Evolutionary conservation across 1,140 invertebrate species (phyloP).

Genomic region (Metaphire vulgaris): DNA sequence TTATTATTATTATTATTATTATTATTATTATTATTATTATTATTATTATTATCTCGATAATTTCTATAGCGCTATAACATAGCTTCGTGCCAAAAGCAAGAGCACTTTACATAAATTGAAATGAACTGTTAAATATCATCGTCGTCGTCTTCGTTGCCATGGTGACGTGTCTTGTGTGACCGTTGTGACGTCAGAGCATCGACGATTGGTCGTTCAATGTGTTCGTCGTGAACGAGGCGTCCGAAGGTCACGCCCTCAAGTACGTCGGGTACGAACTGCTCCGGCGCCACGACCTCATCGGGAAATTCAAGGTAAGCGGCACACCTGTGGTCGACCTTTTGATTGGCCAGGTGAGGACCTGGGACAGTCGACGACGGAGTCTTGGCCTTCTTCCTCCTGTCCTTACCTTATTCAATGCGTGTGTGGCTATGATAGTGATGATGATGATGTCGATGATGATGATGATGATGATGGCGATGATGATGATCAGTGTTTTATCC

Average conservation of each 20-base stretch:
- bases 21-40: neutral
- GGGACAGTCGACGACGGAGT: too few species aligned
- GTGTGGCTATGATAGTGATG: neutral
- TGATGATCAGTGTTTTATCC: too few species aligned
- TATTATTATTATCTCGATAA: neutral
- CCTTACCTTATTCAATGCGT: too few species aligned
- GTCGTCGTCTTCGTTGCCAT: constrained; percentile 14
- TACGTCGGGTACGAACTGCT: constrained; percentile 88
- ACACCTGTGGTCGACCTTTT: too few species aligned
- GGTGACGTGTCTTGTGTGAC: constrained; percentile 25
- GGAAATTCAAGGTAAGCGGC: constrained; percentile 86
- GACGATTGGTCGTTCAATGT: constrained; percentile 95
- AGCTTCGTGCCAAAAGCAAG: too few species aligned
- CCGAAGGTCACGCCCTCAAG: constrained; percentile 76
- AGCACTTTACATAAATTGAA: too few species aligned
- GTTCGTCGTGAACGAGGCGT: constrained; percentile 76
- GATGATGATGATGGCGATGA: too few species aligned
- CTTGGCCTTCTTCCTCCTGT: too few species aligned
- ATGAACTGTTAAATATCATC: neutral
- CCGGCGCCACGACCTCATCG: constrained; percentile 89
- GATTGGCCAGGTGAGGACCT: too few species aligned
- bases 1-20: too few species aligned
- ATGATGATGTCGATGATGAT: too few species aligned
- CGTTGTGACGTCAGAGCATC: constrained; percentile 53
- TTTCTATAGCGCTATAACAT: too few species aligned